Conservation (phyloP, 2,797 vertebrate species). For the Chelon labrosus region DNA sequence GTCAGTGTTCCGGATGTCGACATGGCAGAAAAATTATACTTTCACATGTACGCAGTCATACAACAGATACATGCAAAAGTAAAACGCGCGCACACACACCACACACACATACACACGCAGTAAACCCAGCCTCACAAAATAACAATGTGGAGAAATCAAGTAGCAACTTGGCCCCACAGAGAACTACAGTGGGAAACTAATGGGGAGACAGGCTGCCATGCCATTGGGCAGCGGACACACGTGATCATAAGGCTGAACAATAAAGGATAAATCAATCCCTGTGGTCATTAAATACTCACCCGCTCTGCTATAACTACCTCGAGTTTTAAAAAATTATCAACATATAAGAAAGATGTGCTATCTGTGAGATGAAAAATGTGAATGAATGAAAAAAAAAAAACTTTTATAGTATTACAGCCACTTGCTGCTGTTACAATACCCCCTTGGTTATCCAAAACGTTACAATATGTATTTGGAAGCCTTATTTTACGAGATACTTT, state of each 20-base stretch:
- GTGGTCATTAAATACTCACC: slow-evolving; percentile 94
- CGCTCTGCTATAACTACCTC: slow-evolving; percentile 88
- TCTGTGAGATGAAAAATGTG: slow-evolving; percentile 36
- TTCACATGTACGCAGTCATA: slow-evolving; percentile 79
- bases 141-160: slow-evolving; percentile 96
- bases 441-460: slow-evolving; percentile 56
- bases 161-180: slow-evolving; percentile 93
- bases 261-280: slow-evolving; percentile 98
- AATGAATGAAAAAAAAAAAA: slow-evolving; percentile 20
- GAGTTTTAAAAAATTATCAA: slow-evolving; percentile 89
- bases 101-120: slow-evolving; percentile 77
- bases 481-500: slow-evolving; percentile 87
- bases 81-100: slow-evolving; percentile 67
- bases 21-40: slow-evolving; percentile 86
- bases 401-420: slow-evolving; percentile 15
- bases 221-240: slow-evolving; percentile 87
- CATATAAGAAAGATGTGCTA: slow-evolving; percentile 69
- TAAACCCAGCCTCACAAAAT: slow-evolving; percentile 90
- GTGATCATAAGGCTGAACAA: slow-evolving; percentile 94
- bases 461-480: slow-evolving; percentile 82
- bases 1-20: slow-evolving; percentile 95
- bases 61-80: slow-evolving; percentile 74
- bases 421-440: slow-evolving; percentile 35
- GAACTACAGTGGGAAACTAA: slow-evolving; percentile 96
- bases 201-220: slow-evolving; percentile 87